Percentiles rank a stretch among this genome's conserved stretches.
phyloP scores from a whole-genome alignment of 2,888 invertebrate species.

The Eupeodes luniger region DNA sequence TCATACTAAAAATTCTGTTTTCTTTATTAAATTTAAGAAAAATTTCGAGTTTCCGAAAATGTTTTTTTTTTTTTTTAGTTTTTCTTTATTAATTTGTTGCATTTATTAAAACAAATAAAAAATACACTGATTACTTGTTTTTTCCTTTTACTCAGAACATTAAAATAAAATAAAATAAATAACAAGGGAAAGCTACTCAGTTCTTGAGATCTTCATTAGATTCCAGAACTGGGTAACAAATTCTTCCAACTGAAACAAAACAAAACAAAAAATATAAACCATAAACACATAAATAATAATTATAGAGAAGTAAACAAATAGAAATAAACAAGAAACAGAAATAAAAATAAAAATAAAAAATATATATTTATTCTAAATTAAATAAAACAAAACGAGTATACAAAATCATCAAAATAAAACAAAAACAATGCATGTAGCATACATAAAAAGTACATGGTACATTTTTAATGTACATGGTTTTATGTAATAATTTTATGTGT shows the following conservation, averaged over 20 bases:
- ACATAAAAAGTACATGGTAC: conserved; percentile 72
- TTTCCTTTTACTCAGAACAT: conserved; percentile 42
- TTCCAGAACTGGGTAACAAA: conserved; percentile 54
- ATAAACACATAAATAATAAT: conserved; percentile 52
- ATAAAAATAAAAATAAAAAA: conserved; percentile 55
- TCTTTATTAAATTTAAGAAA: conserved; percentile 75
- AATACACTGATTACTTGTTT: conserved; percentile 55
- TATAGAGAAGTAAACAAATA: conserved; percentile 74
- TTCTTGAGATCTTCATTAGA: conserved; percentile 51
- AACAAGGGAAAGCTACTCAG: conserved; percentile 66
- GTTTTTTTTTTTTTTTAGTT: conserved; percentile 25
- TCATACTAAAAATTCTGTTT: conserved; percentile 67
- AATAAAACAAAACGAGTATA: conserved; percentile 80
- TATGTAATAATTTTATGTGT: conserved; percentile 65
- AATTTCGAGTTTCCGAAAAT: conserved; percentile 66
- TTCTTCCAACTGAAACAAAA: conserved; percentile 62
- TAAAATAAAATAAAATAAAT: conserved; percentile 37
- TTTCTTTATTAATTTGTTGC: conserved; percentile 69
- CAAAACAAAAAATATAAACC: conserved; percentile 32
- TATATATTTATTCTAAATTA: conserved; percentile 74
- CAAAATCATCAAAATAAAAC: conserved; percentile 62
- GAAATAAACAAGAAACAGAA: conserved; percentile 72
- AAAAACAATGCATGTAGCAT: conserved; percentile 46
- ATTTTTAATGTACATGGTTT: conserved; percentile 68
- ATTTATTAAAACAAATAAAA: conserved; percentile 68